These are phyloP conservation scores for Odontomyia ornata DNA, from an alignment of 2,888 invertebrate genomes.

Conservation along the genomic window DNA sequence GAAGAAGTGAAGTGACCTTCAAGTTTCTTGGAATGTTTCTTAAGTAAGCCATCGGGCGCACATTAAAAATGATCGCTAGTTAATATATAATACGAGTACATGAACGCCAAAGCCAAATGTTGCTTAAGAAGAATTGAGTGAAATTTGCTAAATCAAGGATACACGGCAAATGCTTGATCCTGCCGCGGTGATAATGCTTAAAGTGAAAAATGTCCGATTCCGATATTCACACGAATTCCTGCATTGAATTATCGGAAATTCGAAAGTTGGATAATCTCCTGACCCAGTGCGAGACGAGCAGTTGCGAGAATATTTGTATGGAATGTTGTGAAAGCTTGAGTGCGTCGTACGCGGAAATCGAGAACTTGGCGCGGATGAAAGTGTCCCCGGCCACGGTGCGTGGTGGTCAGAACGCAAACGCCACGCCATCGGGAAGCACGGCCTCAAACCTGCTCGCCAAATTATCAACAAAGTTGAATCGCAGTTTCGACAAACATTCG, in stretches of 20 bases:
- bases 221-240: constrained; percentile 55
- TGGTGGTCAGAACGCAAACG: background rate
- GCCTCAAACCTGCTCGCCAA: constrained; percentile 7
- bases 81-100: too few relatives aligned
- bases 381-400: background rate
- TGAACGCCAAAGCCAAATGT: too few relatives aligned
- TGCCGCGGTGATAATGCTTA: constrained; percentile 22
- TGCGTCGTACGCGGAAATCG: constrained; percentile 52
- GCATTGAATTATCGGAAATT: constrained; percentile 56
- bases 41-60: too few relatives aligned
- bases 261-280: constrained; percentile 56
- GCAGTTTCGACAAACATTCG: constrained; percentile 51
- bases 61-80: too few relatives aligned
- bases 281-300: constrained; percentile 56
- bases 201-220: constrained; percentile 54
- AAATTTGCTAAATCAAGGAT: too few relatives aligned
- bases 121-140: too few relatives aligned
- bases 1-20: too few relatives aligned
- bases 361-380: constrained; percentile 2
- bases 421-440: background rate
- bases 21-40: too few relatives aligned
- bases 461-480: constrained; percentile 43
- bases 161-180: constrained; percentile 31
- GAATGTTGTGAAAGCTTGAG: constrained; percentile 56
- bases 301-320: constrained; percentile 56